Evolutionary conservation across 1,140 invertebrate genomes (phyloP), one percentile per base, ranked within the genome.

Genomic region (Aphidius ervi): DNA sequence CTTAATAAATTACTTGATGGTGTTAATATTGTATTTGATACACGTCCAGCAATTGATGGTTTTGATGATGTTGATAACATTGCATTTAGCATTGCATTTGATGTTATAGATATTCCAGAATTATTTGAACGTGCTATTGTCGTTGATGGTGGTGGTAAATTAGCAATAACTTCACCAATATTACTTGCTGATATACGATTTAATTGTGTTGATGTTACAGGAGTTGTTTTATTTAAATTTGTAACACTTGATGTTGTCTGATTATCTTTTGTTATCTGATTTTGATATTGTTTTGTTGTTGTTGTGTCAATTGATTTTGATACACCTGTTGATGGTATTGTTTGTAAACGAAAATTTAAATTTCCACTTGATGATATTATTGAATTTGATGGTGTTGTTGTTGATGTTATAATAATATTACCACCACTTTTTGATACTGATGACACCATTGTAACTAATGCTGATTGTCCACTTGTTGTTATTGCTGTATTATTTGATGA

Each of bases 391-490:
- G 64, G 52, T 9, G 71, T 70, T 7, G 68, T 63, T 3, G 67
- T 71, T 4, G 68, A 67, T 5, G 74, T 72, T 47, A 68, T 66
- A 5, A 67, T 23, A 31, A 63, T 61, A 48, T 49, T 70, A 10
- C 59, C 61, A 31, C 23, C 20, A 67, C 31, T 61, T 74, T 72
- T 4, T 40, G 84, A 80, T 5, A 84, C 70, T 4, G 85, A 85
- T 9, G 85, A 86, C 65, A 87, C 82, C 49, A 86, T 82, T 4
- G 82, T 72, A 0, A 70, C 68, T 9, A 73, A 60, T 2, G 65
- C 67, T 2, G 68, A 65, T 57, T 74, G 75, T n/a, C 70, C 62
- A 1, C 68, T 52, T 0, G 69, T 68, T 4, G 70, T 61, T 31
- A 31, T 31, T 31, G 4, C 4, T 31, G 23, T 1, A 31, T 31